phyloP scores from a whole-genome alignment of 2,113 vertebrate genomes.

The Gymnogyps californianus region DNA sequence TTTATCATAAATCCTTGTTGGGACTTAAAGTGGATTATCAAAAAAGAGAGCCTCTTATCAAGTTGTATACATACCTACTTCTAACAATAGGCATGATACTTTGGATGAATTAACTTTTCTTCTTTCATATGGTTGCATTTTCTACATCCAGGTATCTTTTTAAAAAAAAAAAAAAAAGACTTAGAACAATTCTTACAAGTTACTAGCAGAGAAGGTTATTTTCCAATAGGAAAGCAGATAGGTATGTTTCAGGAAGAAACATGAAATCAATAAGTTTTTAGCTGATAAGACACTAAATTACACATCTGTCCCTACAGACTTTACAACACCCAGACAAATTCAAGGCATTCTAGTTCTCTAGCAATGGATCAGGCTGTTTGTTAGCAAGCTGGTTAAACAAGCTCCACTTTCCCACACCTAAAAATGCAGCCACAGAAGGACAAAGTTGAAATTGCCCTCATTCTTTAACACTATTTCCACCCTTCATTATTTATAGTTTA shows the following conservation, averaged over 20 bases:
- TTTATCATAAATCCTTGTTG: background rate
- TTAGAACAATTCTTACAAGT: background rate
- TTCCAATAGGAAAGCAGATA: background rate
- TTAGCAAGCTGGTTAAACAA: background rate
- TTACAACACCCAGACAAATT: background rate
- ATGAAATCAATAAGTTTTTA: background rate
- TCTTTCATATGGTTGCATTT: background rate
- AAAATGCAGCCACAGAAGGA: background rate
- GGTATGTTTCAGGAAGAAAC: background rate
- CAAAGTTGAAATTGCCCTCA: background rate
- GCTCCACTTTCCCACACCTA: background rate
- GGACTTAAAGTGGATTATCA: background rate
- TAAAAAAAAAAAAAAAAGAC: background rate
- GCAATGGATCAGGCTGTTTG: background rate
- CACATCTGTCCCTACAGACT: background rate
- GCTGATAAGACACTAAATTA: background rate
- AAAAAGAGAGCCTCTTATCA: background rate
- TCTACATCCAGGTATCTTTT: rapidly evolving
- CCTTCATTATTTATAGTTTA: background rate
- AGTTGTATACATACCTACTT: background rate
- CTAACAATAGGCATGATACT: background rate
- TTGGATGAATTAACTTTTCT: background rate
- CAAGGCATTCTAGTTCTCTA: background rate
- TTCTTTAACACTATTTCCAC: background rate
- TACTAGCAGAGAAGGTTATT: background rate